Percentiles rank a stretch among this genome's conserved stretches.
Evolutionary conservation across 1,140 invertebrate species (phyloP).

Genomic region (Cydia splendana): DNA sequence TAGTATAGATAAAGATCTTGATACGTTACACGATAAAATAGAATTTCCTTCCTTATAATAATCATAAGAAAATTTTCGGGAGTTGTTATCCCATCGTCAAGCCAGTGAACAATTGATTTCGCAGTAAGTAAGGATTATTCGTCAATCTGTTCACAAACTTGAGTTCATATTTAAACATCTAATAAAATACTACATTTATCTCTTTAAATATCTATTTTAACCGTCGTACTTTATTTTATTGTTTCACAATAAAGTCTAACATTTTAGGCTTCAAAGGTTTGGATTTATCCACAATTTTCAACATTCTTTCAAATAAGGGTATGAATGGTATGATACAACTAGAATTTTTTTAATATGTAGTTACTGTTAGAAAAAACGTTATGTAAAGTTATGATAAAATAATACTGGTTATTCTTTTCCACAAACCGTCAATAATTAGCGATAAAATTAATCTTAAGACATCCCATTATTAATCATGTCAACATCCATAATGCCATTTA

Average conservation of each 20-base stretch:
- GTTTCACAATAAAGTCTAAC: slow-evolving; percentile 44
- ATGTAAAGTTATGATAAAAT: too few relatives aligned
- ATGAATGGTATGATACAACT: not conserved
- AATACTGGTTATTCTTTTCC: too few relatives aligned
- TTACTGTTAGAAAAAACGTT: too few relatives aligned
- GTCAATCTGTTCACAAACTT: slow-evolving; percentile 20
- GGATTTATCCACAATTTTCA: slow-evolving; percentile 3
- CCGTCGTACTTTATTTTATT: slow-evolving; percentile 38
- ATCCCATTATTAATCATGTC: too few relatives aligned
- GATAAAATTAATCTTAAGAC: too few relatives aligned
- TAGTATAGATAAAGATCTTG: slow-evolving; percentile 59
- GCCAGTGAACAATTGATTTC: slow-evolving; percentile 52
- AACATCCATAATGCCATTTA: too few relatives aligned
- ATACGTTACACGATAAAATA: slow-evolving; percentile 73
- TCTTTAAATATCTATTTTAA: slow-evolving; percentile 29
- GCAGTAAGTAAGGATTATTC: not conserved
- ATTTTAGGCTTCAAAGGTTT: slow-evolving; percentile 40
- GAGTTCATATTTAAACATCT: slow-evolving; percentile 26
- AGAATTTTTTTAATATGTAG: not conserved
- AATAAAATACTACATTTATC: slow-evolving; percentile 33
- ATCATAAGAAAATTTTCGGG: slow-evolving; percentile 76
- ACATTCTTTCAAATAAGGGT: slow-evolving; percentile 3
- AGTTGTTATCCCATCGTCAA: slow-evolving; percentile 42
- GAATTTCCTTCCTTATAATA: slow-evolving; percentile 72
- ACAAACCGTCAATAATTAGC: too few relatives aligned